Percentiles rank a stretch among this genome's conserved stretches.
phyloP scores from a whole-genome alignment of 2,113 vertebrate genomes.

The Piaya cayana region DNA sequence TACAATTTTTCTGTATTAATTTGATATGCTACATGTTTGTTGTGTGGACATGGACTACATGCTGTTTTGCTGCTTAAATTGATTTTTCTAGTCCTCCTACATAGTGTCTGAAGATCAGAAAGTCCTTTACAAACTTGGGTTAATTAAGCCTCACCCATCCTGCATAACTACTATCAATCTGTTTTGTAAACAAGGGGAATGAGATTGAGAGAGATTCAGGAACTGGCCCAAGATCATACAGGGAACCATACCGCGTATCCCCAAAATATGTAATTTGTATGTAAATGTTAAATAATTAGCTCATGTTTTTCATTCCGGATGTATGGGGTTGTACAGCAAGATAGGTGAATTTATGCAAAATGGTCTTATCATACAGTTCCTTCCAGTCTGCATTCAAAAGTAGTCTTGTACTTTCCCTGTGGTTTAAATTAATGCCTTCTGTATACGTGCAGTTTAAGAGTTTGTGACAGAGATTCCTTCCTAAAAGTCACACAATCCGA shows the following conservation, averaged over 20 bases:
- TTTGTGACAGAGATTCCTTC: not conserved
- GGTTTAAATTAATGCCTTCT: not conserved
- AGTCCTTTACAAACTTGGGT: not conserved
- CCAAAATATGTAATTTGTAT: conserved; percentile 12
- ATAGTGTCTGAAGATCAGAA: not conserved
- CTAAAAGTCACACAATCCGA: not conserved
- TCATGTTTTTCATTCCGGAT: not conserved
- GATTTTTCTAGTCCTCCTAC: not conserved
- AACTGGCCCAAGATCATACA: conserved; percentile 39
- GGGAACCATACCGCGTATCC: not conserved
- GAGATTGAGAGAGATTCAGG: not conserved
- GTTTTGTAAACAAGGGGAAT: conserved; percentile 20
- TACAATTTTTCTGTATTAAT: not conserved
- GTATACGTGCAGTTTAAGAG: not conserved
- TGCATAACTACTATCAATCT: conserved; percentile 3
- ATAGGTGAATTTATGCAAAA: not conserved
- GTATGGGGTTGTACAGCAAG: not conserved
- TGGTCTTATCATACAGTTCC: not conserved
- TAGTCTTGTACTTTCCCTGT: not conserved
- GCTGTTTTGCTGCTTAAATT: not conserved
- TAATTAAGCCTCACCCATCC: not conserved
- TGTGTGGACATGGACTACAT: not conserved
- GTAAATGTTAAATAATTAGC: conserved; percentile 25
- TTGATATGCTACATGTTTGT: not conserved
- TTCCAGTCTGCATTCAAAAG: not conserved